A percentile compares a stretch with the other conserved stretches of the same genome.
Conservation (phyloP, 1,140 invertebrate genomes). For the Drosophila nigrodunni region DNA sequence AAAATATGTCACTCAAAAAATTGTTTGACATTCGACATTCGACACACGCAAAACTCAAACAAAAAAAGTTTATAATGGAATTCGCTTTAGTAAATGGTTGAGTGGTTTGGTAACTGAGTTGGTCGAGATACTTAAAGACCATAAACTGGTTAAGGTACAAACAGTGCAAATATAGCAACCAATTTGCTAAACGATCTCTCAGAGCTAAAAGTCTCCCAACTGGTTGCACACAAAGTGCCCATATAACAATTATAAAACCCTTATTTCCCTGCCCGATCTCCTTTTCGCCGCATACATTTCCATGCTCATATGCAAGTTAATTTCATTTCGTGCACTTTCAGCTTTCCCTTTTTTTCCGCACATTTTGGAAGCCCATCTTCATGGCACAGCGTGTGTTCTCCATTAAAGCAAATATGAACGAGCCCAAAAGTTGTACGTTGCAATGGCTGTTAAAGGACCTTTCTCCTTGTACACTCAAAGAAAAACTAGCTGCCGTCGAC, state of each 20-base stretch:
- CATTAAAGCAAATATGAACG: constrained; percentile 43
- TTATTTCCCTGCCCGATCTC: neutral
- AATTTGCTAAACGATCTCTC: constrained; percentile 26
- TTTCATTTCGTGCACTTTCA: constrained; percentile 43
- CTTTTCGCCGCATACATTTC: neutral
- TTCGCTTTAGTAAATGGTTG: neutral
- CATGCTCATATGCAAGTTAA: constrained; percentile 42
- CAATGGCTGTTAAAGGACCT: neutral
- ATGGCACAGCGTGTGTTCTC: neutral
- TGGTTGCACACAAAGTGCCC: neutral
- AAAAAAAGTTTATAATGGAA: constrained; percentile 46
- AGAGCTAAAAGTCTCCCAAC: neutral
- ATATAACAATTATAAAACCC: too few species aligned
- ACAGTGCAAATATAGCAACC: constrained; percentile 13
- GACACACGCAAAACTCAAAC: constrained; percentile 45
- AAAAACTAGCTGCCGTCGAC: too few species aligned
- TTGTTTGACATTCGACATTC: constrained; percentile 54
- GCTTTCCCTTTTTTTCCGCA: constrained; percentile 15
- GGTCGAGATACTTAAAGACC: neutral
- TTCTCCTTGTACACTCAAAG: neutral
- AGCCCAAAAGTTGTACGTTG: constrained; percentile 33
- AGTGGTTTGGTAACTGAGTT: neutral
- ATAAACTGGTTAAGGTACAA: constrained; percentile 7
- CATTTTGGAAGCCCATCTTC: constrained; percentile 14
- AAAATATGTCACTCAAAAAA: constrained; percentile 40